Percentiles rank a stretch among this genome's conserved stretches.
Evolutionary conservation across 2,888 invertebrate species (phyloP).

Genomic region (Ormyrus nitidulus): DNA sequence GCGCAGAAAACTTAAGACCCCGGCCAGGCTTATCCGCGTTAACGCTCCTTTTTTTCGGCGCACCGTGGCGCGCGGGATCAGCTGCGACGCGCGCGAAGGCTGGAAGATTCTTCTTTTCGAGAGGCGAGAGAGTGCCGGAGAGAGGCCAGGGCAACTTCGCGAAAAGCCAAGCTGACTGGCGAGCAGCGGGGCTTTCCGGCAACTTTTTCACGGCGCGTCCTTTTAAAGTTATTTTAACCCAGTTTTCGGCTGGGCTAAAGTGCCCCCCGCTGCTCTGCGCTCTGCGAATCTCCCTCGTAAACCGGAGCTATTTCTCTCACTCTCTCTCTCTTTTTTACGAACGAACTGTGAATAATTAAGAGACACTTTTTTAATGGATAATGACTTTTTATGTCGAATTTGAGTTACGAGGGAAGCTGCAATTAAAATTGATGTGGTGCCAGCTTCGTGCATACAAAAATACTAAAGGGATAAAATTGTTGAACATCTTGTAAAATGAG

Average conservation of each 20-base stretch:
- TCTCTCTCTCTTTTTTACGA: no score
- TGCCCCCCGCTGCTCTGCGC: no score
- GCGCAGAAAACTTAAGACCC: not conserved
- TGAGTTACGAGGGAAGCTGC: not conserved
- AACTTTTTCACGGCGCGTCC: not conserved
- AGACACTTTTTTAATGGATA: not conserved
- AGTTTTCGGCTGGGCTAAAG: constrained; percentile 19
- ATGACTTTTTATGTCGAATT: constrained; percentile 5
- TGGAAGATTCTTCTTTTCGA: not conserved
- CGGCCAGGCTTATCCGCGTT: not conserved
- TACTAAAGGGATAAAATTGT: no score
- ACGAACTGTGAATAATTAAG: constrained; percentile 3
- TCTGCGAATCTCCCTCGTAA: no score
- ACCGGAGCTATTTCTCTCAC: no score
- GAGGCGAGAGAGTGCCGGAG: not conserved
- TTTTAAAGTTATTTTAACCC: constrained; percentile 46
- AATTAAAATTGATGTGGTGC: no score
- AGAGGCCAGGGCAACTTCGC: not conserved
- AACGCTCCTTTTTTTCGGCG: not conserved
- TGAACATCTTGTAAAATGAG: no score
- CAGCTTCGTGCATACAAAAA: no score
- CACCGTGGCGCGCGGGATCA: not conserved
- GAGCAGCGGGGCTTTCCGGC: not conserved
- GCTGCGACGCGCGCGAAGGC: not conserved
- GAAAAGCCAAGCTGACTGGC: not conserved